Percentiles rank a stretch among this genome's conserved stretches.
Conservation (phyloP, 2,797 vertebrate species). For the Gephyroberyx darwinii region DNA sequence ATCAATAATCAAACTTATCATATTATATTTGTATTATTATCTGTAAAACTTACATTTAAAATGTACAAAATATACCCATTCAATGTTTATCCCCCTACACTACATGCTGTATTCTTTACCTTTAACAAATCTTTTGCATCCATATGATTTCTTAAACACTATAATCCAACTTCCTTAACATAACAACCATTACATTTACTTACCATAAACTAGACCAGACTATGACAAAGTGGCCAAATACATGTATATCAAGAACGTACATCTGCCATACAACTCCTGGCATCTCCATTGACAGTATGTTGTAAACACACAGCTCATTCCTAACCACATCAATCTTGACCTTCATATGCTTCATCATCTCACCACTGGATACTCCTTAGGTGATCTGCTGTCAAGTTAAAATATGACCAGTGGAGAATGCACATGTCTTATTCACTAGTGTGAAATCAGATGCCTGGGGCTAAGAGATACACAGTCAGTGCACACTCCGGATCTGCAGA, state of each 20-base stretch:
- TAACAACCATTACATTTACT: not conserved
- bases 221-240: not conserved
- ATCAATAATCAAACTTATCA: not conserved
- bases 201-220: not conserved
- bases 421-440: conserved; percentile 61
- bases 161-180: not conserved
- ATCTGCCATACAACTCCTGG: too few species aligned
- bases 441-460: conserved; percentile 64
- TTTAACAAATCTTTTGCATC: too few species aligned
- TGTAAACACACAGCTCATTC: conserved; percentile 10
- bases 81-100: not conserved
- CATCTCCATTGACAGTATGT: not conserved
- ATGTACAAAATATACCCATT: conserved; percentile 1
- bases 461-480: conserved; percentile 14
- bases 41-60: conserved; percentile 4
- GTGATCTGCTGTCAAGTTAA: conserved; percentile 50
- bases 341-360: conserved; percentile 30
- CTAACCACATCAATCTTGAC: conserved; percentile 9
- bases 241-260: not conserved
- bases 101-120: conserved; percentile 2
- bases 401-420: conserved; percentile 52
- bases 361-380: conserved; percentile 42
- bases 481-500: conserved; percentile 18
- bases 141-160: not conserved
- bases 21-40: not conserved